Evolutionary conservation across 1,140 invertebrate species (phyloP), one percentile per base, ranked within the genome.

Genomic region (Araneus ventricosus): DNA sequence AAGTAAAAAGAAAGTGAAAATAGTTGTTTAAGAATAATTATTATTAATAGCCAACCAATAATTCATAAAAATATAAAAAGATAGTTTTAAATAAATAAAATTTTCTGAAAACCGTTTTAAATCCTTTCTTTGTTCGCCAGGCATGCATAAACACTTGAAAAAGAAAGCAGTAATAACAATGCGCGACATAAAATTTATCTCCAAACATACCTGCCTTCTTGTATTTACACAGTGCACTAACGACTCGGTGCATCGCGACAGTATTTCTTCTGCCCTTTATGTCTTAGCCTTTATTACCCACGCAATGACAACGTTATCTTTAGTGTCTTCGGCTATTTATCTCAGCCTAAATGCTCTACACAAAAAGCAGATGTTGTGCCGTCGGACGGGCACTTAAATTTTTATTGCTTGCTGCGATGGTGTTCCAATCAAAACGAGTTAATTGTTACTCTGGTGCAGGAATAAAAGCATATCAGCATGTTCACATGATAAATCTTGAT

Each of bases 221-320:
- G 61, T 61, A 87, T 87, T 87, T 87, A 87, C 85, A 87, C 85
- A 61, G 30, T 39, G 34, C 24, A 5, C 52, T 61, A 87, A 87
- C 52, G 85, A 63, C 30, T 52, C 82, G 22, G 14, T 79, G 27
- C 70, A n/a, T 27, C 45, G 79, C 24, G 85, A 87, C 85, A 87
- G 85, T 87, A 61, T 87, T 61, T 87, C 41, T 82, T 82, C 37
- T 27, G 22, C 34, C 52, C 57, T 87, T 87, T 87, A 87, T 87
- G 85, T 61, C 85, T 75, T 75, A 88, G 87, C 87, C 87, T 88
- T 88, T 88, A 88, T 88, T 87, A 63, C 85, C 85, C 80, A 61
- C 59, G 85, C 85, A 87, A 59, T 87, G 61, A 70, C 87, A 57
- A 70, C 63, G 61, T 88, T 88, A 88, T 88, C 87, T 88, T 70